Percentiles rank a stretch among this genome's conserved stretches.
These are phyloP conservation scores for Tamias sibiricus DNA, from an alignment of 2,113 vertebrate genomes.

Conservation along the genomic window DNA sequence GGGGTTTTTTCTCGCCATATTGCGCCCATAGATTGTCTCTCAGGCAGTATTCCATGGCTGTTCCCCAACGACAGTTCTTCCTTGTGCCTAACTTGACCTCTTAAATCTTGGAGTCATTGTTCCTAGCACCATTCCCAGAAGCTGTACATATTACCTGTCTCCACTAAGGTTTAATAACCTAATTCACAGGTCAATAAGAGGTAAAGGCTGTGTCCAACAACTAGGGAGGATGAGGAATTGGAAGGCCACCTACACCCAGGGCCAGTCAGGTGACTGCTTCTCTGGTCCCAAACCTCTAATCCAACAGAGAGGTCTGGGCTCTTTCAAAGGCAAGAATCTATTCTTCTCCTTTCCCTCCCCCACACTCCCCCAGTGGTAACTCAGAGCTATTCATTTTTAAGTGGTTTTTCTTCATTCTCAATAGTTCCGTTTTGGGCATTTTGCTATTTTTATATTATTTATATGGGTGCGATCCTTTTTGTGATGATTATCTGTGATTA, in stretches of 20 bases:
- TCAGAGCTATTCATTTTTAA: constrained; percentile 61
- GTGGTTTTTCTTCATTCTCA: neutral
- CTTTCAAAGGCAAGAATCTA: neutral
- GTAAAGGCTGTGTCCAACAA: neutral
- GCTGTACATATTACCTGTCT: no score
- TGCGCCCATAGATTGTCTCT: neutral
- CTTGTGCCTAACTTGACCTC: neutral
- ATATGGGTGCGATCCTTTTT: constrained; percentile 77
- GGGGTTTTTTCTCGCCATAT: neutral
- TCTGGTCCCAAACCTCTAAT: neutral
- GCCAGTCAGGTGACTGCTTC: neutral
- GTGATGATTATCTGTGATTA: constrained; percentile 85
- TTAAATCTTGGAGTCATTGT: neutral
- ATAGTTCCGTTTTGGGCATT: constrained; percentile 67
- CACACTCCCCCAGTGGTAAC: neutral
- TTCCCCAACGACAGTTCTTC: neutral
- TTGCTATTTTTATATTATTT: constrained; percentile 80
- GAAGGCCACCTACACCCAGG: neutral
- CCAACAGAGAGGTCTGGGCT: neutral
- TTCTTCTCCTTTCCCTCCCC: neutral
- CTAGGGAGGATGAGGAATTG: neutral
- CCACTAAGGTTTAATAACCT: neutral
- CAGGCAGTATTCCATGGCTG: neutral
- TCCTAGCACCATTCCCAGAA: neutral
- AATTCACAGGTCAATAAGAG: neutral